phyloP scores from a whole-genome alignment of 2,888 invertebrate genomes.

The Ferrisia virgata region DNA sequence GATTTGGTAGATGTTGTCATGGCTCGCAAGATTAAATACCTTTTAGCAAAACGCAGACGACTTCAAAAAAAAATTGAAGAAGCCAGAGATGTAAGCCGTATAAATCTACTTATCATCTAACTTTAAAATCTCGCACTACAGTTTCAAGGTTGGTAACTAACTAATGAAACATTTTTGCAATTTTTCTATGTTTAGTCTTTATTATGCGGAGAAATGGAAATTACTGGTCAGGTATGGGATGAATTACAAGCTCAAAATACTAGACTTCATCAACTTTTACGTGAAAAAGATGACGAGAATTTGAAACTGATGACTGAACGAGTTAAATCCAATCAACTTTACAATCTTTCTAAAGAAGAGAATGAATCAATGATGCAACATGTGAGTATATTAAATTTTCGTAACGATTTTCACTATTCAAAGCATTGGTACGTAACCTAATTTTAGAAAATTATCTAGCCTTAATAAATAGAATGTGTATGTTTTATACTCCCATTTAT shows the following conservation, averaged over 20 bases:
- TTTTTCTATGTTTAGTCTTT: conserved; percentile 14
- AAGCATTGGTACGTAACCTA: too few relatives aligned
- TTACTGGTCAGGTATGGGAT: conserved; percentile 97
- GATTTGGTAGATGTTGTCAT: conserved; percentile 41
- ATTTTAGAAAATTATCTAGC: too few relatives aligned
- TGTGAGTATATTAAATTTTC: neutral
- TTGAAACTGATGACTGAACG: conserved; percentile 98
- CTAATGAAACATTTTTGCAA: neutral
- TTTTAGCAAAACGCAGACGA: conserved; percentile 23
- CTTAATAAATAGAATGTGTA: too few relatives aligned
- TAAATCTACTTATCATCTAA: too few relatives aligned
- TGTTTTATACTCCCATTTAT: neutral
- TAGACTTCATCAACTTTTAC: conserved; percentile 85
- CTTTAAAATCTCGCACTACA: too few relatives aligned
- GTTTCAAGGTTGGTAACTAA: too few relatives aligned
- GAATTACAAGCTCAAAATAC: conserved; percentile 99
- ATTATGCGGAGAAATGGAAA: conserved; percentile 83
- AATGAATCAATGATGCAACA: conserved; percentile 62
- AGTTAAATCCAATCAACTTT: conserved; percentile 92
- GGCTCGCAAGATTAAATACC: conserved; percentile 38
- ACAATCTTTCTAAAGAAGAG: conserved; percentile 90
- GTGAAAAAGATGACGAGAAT: conserved; percentile 97
- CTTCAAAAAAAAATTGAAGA: conserved; percentile 44
- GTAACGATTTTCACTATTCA: too few relatives aligned
- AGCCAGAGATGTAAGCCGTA: conserved; percentile 31